phyloP scores from a whole-genome alignment of 2,797 vertebrate genomes.

The Coracias cyanogaster region DNA sequence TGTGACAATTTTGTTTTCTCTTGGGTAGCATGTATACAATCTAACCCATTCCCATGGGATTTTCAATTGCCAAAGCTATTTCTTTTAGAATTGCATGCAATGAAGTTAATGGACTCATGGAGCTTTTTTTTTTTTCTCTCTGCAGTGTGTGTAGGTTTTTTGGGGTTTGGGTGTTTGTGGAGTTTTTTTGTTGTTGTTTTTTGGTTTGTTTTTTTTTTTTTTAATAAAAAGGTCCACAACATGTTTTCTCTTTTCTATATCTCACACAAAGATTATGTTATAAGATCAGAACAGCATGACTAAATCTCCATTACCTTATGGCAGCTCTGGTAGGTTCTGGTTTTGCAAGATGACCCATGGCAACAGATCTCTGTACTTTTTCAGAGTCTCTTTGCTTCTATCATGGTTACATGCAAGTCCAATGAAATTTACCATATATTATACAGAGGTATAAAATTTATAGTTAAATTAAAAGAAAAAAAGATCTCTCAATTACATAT shows the following conservation, averaged over 20 bases:
- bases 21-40: not conserved
- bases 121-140: not conserved
- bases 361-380: not conserved
- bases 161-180: not conserved
- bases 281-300: not conserved
- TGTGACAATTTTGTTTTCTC: conserved; percentile 70
- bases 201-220: not conserved
- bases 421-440: not conserved
- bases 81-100: conserved; percentile 26
- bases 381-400: not conserved
- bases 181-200: not conserved
- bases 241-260: not conserved
- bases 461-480: not conserved
- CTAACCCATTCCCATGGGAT: conserved; percentile 17
- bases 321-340: not conserved
- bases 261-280: not conserved
- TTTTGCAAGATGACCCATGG: not conserved
- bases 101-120: conserved; percentile 29
- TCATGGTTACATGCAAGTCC: not conserved
- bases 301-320: not conserved
- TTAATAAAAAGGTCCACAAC: not conserved
- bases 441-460: not conserved
- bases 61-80: conserved; percentile 43
- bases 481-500: not conserved
- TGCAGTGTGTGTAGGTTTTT: not conserved